Base-by-base conservation (phyloP, 2,797 vertebrate genomes). In the Syngnathus acus region DNA sequence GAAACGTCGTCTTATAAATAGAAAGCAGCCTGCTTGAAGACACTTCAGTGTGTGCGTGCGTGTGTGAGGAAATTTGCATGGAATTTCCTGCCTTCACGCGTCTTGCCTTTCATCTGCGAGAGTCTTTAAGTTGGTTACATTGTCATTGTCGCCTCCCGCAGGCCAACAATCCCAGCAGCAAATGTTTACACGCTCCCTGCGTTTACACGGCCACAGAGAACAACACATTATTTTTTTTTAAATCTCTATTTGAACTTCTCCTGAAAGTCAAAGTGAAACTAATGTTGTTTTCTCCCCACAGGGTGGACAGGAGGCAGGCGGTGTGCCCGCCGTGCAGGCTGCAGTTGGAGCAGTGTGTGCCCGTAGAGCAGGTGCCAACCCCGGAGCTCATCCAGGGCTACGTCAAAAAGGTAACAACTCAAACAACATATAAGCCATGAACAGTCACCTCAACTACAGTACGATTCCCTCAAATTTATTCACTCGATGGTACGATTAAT, bases 371-470 rank as follows among this genome's bases (percentile, higher is more conserved):
- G 66, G 88, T 92, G 83, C 89, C 91, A 72, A 93, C 92, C 76
- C 82, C 94, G 3, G 95, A 95, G 81, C 91, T 95, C 82, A 92
- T 97, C 86, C 93, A 95, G 68, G 95, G 96, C 79, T 95, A 97
- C 77, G 87, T 98, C 76, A 96, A 98, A 77, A 96, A 95, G 92
- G 96, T 98, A 86, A 90, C 93, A 37, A 62, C 6, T 54, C 82
- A 54, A 21, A 51, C 9, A 10, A 4, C 8, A 5, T 21, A 21
- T 10, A n/a, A 10, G 1, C 21, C 9, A 1, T 9, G 1, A 21
- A n/a, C n/a, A 0, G 4, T 50, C 47, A n/a, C 7, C 19, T 7
- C 47, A 50, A 19, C 6, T n/a, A 19, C 17, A n/a, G 19, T 50
- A n/a, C 16, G 47, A 50, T 50, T 50, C 17, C 16, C 47, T 19